A percentile compares a stretch with the other conserved stretches of the same genome.
Evolutionary conservation across 1,140 invertebrate species (phyloP).

Genomic region (Neodiprion pinetum): DNA sequence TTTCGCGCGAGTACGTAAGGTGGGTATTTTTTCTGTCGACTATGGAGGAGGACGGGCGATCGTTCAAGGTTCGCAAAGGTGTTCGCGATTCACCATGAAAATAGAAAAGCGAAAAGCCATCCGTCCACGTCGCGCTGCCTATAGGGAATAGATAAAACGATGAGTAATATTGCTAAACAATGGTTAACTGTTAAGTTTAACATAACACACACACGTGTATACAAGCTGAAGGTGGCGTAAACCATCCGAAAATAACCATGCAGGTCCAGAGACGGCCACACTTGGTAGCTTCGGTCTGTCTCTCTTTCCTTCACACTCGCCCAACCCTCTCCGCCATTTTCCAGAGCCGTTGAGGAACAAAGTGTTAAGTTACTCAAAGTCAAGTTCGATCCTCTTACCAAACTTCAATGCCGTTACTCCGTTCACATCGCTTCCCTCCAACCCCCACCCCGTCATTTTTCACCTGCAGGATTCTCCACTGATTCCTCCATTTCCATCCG

Average conservation of each 20-base stretch:
- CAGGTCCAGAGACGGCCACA: background rate
- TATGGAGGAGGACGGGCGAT: no score
- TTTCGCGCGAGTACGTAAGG: no score
- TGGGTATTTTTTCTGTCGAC: no score
- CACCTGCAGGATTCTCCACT: no score
- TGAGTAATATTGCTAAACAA: slow-evolving; percentile 15
- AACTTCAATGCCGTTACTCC: no score
- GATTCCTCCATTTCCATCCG: no score
- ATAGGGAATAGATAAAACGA: slow-evolving; percentile 9
- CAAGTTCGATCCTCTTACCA: background rate
- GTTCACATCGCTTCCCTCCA: no score
- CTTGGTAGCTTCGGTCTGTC: background rate
- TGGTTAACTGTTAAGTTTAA: slow-evolving; percentile 16
- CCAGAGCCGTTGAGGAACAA: background rate
- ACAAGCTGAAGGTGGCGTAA: slow-evolving; percentile 1
- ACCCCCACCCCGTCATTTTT: no score
- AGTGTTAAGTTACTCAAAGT: background rate
- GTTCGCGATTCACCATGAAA: background rate
- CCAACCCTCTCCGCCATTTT: background rate
- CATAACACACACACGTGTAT: slow-evolving; percentile 10
- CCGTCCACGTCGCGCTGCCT: background rate
- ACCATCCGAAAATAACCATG: slow-evolving; percentile 12
- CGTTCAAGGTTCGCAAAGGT: no score
- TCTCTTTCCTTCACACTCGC: background rate
- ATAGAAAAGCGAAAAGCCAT: background rate